Percentiles rank a stretch among this genome's conserved stretches.
Conservation (phyloP, 2,113 vertebrate genomes). For the Psephotus haematonotus region DNA sequence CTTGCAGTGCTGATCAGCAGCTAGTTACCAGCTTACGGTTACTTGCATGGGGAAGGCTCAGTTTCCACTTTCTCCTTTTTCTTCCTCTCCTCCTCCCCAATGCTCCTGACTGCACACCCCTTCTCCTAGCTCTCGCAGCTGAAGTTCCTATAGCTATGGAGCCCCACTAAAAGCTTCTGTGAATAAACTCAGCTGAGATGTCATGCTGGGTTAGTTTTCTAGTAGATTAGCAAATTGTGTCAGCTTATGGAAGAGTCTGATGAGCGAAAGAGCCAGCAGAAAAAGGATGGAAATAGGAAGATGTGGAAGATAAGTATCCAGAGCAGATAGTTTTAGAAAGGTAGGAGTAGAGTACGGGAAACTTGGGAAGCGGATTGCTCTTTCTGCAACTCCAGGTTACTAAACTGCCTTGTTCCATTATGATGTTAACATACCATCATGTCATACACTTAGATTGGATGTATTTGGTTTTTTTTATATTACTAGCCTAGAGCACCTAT, state of each 20-base stretch:
- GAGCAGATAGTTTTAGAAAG: not conserved
- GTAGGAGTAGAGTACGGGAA: not conserved
- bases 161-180: not conserved
- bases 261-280: not conserved
- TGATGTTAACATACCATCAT: not conserved
- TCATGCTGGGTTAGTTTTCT: not conserved
- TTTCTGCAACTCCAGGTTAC: not conserved
- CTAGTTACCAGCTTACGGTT: not conserved
- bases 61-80: not conserved
- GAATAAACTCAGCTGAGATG: not conserved
- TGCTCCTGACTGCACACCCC: accelerated
- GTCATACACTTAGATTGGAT: not conserved
- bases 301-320: not conserved
- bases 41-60: not conserved
- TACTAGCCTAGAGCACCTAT: not conserved
- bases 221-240: not conserved
- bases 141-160: not conserved
- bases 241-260: not conserved
- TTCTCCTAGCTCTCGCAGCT: not conserved
- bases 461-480: not conserved
- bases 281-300: not conserved
- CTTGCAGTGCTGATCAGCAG: not conserved
- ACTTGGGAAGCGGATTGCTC: not conserved
- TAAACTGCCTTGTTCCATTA: not conserved
- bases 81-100: not conserved